Conservation (phyloP, 2,113 vertebrate species). For the Eolophus roseicapilla region DNA sequence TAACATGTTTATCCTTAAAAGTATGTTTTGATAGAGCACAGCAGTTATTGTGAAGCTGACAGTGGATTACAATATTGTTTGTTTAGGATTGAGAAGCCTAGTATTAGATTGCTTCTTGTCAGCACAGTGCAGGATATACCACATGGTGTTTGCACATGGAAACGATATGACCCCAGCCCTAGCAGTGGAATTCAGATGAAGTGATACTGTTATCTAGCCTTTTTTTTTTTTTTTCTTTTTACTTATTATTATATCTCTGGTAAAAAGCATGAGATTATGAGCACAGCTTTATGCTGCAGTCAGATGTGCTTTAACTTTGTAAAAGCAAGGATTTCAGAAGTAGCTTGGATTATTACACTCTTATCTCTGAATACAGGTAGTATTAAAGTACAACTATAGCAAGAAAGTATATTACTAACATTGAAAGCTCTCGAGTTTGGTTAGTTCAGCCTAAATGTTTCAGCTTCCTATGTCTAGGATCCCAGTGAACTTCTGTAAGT, state of each 20-base stretch:
- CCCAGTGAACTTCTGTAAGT: not conserved
- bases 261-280: not conserved
- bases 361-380: not conserved
- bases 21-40: conserved; percentile 12
- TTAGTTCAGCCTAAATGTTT: not conserved
- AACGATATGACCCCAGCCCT: not conserved
- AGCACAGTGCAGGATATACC: conserved; percentile 32
- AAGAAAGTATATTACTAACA: not conserved
- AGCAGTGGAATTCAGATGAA: not conserved
- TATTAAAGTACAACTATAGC: not conserved
- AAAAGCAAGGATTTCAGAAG: not conserved
- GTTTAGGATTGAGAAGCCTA: conserved; percentile 4
- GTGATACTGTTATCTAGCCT: not conserved
- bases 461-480: not conserved
- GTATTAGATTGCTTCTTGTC: conserved; percentile 54
- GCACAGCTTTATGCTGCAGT: not conserved
- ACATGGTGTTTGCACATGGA: conserved; percentile 10
- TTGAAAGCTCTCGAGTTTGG: not conserved
- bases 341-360: not conserved
- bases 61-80: conserved; percentile 37
- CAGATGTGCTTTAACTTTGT: not conserved
- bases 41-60: conserved; percentile 5
- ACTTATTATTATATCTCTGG: not conserved
- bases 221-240: not conserved
- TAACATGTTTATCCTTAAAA: not conserved